Evolutionary conservation across 2,797 vertebrate species (phyloP), one percentile per base, ranked within the genome.

Genomic region (Sus cebifrons): DNA sequence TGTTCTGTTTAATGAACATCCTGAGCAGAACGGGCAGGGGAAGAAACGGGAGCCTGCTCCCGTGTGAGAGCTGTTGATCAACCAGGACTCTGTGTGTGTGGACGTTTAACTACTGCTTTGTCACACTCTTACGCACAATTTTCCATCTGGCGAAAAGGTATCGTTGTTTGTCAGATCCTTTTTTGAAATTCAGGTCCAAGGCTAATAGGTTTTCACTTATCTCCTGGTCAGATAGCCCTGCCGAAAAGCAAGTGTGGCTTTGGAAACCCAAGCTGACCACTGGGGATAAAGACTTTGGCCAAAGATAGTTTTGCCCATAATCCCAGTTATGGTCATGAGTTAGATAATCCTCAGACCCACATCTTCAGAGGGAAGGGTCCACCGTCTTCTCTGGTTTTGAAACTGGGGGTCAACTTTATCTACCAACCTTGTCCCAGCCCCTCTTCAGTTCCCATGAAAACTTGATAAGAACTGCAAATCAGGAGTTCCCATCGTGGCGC

Each of bases 131-230:
- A 32, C 3, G 5, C 29, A 29, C 44, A 84, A 2, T 29, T 73
- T 93, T 73, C 74, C n/a, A 84, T 79, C 82, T 70, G 64, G 29
- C 54, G 4, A 79, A 86, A 89, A 20, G 52, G 3, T 79, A 9
- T 67, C 44, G 14, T 60, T 67, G 60, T 91, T 88, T 74, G 25
- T 78, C 14, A 32, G n/a, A 16, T 87, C 65, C 49, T 44, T 67
- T 74, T 84, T 62, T 60, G 58, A 85, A 92, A 70, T 89, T 81
- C 65, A 89, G 58, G 89, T 15, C 25, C 52, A 44, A 14, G n/a
- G n/a, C 29, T 40, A 79, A 73, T 11, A 20, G 65, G 3, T 74
- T 85, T 92, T 79, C 68, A 10, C 32, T 49, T 68, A 88, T 91
- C 85, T 92, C 36, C 60, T 68, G 70, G 67, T 32, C 52, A 40